phyloP scores from a whole-genome alignment of 2,888 invertebrate species.

The Drosophila mayaguana region DNA sequence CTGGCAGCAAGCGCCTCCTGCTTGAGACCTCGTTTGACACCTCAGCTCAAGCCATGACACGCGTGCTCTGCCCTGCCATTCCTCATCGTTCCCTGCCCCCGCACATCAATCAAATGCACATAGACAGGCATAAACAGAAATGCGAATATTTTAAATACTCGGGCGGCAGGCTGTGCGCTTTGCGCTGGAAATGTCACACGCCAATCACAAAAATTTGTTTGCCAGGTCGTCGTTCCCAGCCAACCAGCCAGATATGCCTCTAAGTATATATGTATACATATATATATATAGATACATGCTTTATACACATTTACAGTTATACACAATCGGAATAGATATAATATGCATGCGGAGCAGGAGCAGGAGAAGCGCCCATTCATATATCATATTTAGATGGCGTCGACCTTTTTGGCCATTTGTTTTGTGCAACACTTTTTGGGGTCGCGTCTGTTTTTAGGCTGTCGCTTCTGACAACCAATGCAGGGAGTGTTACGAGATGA shows the following conservation, averaged over 20 bases:
- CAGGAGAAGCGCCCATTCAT: constrained; percentile 25
- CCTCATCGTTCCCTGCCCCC: too few relatives aligned
- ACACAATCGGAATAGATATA: constrained; percentile 3
- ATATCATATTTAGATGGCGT: constrained; percentile 30
- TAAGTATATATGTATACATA: constrained; percentile 6
- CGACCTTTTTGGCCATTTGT: constrained; percentile 33
- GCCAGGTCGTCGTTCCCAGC: constrained; percentile 46
- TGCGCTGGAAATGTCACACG: constrained; percentile 71
- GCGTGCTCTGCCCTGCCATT: background rate
- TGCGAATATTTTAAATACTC: constrained; percentile 65
- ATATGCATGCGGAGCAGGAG: constrained; percentile 12
- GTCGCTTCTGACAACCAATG: constrained; percentile 30
- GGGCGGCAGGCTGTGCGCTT: constrained; percentile 25
- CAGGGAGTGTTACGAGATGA: background rate
- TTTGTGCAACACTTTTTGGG: constrained; percentile 48
- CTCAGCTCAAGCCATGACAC: background rate
- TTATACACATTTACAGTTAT: constrained; percentile 8
- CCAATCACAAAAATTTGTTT: constrained; percentile 69
- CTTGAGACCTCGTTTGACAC: constrained; percentile 34
- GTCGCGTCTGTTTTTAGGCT: constrained; percentile 34
- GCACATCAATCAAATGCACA: constrained; percentile 55
- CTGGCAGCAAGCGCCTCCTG: constrained; percentile 13
- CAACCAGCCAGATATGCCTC: background rate
- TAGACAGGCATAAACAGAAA: constrained; percentile 50
- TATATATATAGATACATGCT: constrained; percentile 1